A percentile compares a stretch with the other conserved stretches of the same genome.
phyloP scores from a whole-genome alignment of 2,113 vertebrate genomes.

The Euleptes europaea region DNA sequence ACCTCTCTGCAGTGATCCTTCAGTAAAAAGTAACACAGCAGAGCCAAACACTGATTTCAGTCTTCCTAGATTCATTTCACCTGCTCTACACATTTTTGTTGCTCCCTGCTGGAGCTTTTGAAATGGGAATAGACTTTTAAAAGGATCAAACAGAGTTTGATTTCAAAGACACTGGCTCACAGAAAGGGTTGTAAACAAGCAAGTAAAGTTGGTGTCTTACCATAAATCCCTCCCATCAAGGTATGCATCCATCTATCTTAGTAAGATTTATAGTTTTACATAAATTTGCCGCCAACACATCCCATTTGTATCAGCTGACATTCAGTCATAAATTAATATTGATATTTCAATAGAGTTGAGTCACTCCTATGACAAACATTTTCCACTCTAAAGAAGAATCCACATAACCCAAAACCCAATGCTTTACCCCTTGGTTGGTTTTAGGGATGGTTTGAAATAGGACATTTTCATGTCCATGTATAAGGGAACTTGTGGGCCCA shows the following conservation, averaged over 20 bases:
- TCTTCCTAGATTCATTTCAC: constrained; percentile 65
- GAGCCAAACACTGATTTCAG: constrained; percentile 66
- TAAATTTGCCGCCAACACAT: neutral
- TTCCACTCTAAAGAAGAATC: neutral
- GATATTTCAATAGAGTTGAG: neutral
- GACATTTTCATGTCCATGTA: neutral
- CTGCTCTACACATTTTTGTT: constrained; percentile 49
- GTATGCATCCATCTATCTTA: constrained; percentile 6
- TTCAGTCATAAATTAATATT: neutral
- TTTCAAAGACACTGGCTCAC: constrained; percentile 3
- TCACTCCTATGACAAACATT: neutral
- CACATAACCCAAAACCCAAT: neutral
- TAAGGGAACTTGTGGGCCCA: neutral
- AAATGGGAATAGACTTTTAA: constrained; percentile 22
- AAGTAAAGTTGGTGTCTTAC: neutral
- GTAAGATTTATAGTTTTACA: neutral
- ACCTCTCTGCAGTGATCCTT: constrained; percentile 57
- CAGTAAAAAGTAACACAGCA: constrained; percentile 64
- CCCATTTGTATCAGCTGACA: neutral
- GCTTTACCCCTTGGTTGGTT: neutral
- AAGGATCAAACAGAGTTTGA: neutral
- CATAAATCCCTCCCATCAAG: neutral
- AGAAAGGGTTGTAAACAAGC: constrained; percentile 19
- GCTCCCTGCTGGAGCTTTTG: constrained; percentile 41
- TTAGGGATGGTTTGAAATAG: neutral